Evolutionary conservation across 2,797 vertebrate species (phyloP), one percentile per base, ranked within the genome.

Genomic region (Poeciliopsis presidionis): DNA sequence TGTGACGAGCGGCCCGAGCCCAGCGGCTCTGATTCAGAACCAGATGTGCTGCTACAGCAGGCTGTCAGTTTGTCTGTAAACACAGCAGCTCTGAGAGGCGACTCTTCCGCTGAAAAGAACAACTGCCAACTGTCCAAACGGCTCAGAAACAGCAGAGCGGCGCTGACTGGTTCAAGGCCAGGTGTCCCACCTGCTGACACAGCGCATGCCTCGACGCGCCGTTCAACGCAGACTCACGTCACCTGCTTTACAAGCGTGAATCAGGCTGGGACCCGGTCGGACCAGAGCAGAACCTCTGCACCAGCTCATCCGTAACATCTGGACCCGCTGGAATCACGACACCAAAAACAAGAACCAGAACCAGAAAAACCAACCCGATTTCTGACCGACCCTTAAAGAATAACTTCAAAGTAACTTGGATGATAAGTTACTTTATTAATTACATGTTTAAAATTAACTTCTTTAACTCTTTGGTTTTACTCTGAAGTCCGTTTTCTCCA

Each of bases 121-220:
- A 45, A 12, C 43, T 45, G 43, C n/a, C n/a, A n/a, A n/a, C 13
- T 53, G 20, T 25, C 51, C 5, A 8, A 22, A 53, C 74, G 81
- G 81, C 72, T 86, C 73, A 0, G 81, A 84, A 89, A 89, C 77
- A 72, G 83, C 59, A 85, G 75, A 30, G 77, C 74, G 39, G 74
- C 61, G n/a, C 49, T 12, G 77, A 43, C 28, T 92, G 90, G 89
- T 77, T 92, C 90, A 90, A 80, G 2, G 72, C 55, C 39, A 41
- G 39, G 30, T 69, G 14, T 46, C 76, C 74, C 82, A 78, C 86
- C 83, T 84, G 87, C 79, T 43, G 47, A 88, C 85, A 88, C 86
- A 81, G 71, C 77, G 47, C 88, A 75, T 43, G 86, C 70, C 87
- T 41, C 11, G 51, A 87, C 88, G 81, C 7, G 55, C 79, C 16